Evolutionary conservation across 2,888 invertebrate species (phyloP).

Genomic region (Autographa pulchrina): DNA sequence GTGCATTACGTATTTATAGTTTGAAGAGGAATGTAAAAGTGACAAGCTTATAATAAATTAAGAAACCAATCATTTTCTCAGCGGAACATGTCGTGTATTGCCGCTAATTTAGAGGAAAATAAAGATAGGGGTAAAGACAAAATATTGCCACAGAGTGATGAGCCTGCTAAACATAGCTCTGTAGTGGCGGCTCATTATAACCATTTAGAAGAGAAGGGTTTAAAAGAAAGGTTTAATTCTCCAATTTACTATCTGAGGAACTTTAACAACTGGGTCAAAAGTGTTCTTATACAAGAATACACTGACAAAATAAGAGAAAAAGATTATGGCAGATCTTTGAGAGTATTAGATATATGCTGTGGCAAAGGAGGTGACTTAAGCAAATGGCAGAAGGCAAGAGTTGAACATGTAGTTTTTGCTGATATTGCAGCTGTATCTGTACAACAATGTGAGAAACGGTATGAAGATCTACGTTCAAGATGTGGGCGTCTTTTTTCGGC

Average conservation of each 20-base stretch:
- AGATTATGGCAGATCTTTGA: constrained; percentile 91
- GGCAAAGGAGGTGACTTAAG: constrained; percentile 99
- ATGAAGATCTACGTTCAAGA: constrained; percentile 91
- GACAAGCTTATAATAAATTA: not conserved
- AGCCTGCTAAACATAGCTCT: constrained; percentile 80
- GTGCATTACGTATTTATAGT: not conserved
- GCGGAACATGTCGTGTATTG: constrained; percentile 36
- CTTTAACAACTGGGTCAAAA: constrained; percentile 99
- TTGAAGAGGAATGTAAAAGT: not conserved
- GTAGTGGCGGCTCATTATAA: constrained; percentile 98
- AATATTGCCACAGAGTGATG: constrained; percentile 24
- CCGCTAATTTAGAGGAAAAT: constrained; percentile 31
- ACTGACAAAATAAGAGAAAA: constrained; percentile 91
- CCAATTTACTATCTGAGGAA: constrained; percentile 98
- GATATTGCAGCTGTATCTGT: constrained; percentile 98
- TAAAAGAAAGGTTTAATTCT: constrained; percentile 94
- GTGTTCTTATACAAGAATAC: constrained; percentile 97
- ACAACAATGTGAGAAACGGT: constrained; percentile 96
- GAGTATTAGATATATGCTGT: constrained; percentile 98
- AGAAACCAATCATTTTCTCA: constrained; percentile 8
- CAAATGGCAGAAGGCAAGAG: constrained; percentile 97
- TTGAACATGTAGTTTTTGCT: constrained; percentile 95
- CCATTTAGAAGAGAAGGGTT: constrained; percentile 94
- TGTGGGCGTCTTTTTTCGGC: constrained; percentile 92
- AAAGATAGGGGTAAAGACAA: constrained; percentile 41